phyloP scores from a whole-genome alignment of 2,888 invertebrate genomes.

The Athrips mouffetella region DNA sequence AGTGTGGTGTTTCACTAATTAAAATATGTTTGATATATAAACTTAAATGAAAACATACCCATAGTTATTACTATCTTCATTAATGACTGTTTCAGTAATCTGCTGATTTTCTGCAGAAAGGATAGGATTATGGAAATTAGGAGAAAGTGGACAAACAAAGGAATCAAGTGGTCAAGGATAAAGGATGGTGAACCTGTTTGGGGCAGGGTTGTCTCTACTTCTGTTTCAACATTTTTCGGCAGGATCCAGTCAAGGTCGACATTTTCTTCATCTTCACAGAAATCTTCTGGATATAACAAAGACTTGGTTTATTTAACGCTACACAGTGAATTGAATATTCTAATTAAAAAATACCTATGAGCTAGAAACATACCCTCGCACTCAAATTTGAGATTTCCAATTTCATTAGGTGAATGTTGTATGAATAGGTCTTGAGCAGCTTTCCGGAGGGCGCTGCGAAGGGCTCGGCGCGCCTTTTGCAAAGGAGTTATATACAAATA shows the following conservation, averaged over 20 bases:
- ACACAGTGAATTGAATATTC: neutral
- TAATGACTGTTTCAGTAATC: constrained; percentile 19
- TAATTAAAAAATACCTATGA: neutral
- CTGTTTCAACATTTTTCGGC: constrained; percentile 34
- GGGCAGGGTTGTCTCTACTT: constrained; percentile 29
- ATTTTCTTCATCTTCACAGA: constrained; percentile 58
- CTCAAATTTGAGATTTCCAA: constrained; percentile 41
- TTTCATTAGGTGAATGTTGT: constrained; percentile 47
- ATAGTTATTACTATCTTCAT: constrained; percentile 17
- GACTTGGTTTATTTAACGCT: no score
- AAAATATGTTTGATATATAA: no score
- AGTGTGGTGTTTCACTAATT: no score
- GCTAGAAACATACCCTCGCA: constrained; percentile 39
- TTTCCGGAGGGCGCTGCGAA: constrained; percentile 59
- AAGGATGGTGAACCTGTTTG: constrained; percentile 45
- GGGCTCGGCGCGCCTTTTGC: constrained; percentile 68
- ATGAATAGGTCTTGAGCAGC: constrained; percentile 59
- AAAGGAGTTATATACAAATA: constrained; percentile 57
- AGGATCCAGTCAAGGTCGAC: constrained; percentile 57
- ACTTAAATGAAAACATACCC: constrained; percentile 22
- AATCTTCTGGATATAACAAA: constrained; percentile 45
- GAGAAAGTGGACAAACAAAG: constrained; percentile 20
- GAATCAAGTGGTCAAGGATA: constrained; percentile 20
- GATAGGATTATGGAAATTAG: constrained; percentile 18
- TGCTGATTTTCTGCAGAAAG: constrained; percentile 30